phyloP scores from a whole-genome alignment of 1,140 invertebrate species.

The Megalopta genalis region DNA sequence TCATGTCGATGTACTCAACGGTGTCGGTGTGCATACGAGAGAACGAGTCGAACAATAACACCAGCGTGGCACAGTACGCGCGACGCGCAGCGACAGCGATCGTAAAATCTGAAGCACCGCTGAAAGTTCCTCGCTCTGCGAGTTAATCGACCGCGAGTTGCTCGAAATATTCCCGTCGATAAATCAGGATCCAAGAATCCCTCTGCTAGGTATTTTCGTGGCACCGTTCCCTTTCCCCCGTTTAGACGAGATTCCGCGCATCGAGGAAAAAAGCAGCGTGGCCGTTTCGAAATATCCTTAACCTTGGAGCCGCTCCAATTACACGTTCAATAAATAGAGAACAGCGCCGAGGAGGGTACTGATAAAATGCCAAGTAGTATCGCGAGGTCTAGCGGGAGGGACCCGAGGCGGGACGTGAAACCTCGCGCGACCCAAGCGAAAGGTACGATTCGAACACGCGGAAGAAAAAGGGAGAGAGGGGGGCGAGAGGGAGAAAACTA shows the following conservation, averaged over 20 bases:
- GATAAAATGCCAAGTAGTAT: slow-evolving; percentile 42
- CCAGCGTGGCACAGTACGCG: no score
- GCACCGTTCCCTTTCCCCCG: background rate
- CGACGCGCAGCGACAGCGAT: background rate
- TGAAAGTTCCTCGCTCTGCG: background rate
- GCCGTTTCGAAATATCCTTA: slow-evolving; percentile 27
- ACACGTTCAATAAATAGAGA: slow-evolving; percentile 36
- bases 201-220: background rate
- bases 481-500: no score
- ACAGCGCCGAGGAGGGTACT: slow-evolving; percentile 6
- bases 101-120: background rate
- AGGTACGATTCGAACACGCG: background rate
- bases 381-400: background rate
- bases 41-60: no score
- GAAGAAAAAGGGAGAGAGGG: no score
- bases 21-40: no score
- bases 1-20: no score
- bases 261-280: background rate
- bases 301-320: slow-evolving; percentile 48
- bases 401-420: background rate
- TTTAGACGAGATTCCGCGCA: background rate
- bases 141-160: slow-evolving; percentile 1
- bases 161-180: slow-evolving; percentile 2
- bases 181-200: background rate
- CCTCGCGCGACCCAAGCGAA: background rate